Percentiles rank a stretch among this genome's conserved stretches.
phyloP scores from a whole-genome alignment of 2,113 vertebrate genomes.

The Tupaia chinensis region DNA sequence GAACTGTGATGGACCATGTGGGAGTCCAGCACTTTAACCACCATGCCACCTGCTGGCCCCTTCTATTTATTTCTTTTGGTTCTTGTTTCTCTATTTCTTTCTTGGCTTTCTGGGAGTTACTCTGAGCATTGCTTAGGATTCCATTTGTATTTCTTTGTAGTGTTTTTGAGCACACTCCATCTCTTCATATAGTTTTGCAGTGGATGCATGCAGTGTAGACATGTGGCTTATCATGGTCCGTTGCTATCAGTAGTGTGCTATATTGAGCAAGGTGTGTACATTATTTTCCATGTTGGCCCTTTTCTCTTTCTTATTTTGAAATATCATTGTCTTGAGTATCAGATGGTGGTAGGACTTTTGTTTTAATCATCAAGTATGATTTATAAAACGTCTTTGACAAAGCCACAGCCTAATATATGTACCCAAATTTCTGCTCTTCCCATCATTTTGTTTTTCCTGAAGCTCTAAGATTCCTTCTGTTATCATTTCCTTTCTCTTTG shows the following conservation, averaged over 20 bases:
- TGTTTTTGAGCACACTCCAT: neutral
- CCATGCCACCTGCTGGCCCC: no score
- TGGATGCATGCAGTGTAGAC: no score
- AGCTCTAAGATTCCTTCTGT: neutral
- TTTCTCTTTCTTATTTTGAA: neutral
- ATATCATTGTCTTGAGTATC: neutral
- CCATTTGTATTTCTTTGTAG: neutral
- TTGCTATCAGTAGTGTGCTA: neutral
- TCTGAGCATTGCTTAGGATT: neutral
- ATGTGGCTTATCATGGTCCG: no score
- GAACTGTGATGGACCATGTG: no score
- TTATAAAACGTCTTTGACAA: neutral
- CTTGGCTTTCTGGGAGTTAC: neutral
- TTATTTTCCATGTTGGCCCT: no score
- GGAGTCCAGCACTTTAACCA: no score
- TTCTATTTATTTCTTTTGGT: neutral
- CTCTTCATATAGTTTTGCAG: fast-evolving
- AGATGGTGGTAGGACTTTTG: neutral
- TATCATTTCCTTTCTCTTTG: neutral
- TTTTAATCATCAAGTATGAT: neutral
- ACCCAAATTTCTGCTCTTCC: neutral
- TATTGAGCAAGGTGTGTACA: neutral
- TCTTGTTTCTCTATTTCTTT: neutral
- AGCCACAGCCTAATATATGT: neutral
- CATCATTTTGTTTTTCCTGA: neutral